A percentile compares a stretch with the other conserved stretches of the same genome.
These are phyloP conservation scores for Gonatopus flavifemur DNA, from an alignment of 1,140 invertebrate genomes.

Conservation along the genomic window DNA sequence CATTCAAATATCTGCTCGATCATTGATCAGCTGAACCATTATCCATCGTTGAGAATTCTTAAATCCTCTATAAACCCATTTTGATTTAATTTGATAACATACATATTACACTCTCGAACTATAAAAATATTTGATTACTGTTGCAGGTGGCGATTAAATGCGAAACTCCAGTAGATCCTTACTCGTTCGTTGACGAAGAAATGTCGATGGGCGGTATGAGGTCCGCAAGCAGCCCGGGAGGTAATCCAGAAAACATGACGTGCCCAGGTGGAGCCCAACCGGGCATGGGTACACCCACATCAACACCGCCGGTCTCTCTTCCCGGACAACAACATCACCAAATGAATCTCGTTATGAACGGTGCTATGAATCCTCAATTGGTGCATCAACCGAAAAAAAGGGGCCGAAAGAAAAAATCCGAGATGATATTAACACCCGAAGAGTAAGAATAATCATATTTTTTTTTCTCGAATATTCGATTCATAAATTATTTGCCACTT, in stretches of 20 bases:
- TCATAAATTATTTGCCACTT: no score
- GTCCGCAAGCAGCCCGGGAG: conserved; percentile 50
- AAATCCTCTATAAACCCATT: no score
- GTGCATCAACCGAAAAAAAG: conserved; percentile 76
- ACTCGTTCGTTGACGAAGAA: conserved; percentile 80
- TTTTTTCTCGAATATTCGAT: no score
- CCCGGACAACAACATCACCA: conserved; percentile 44
- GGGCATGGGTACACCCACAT: conserved; percentile 44
- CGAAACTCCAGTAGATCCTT: conserved; percentile 71
- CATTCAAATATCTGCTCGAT: no score
- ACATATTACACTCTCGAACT: no score
- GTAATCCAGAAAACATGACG: conserved; percentile 45
- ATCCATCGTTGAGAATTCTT: no score
- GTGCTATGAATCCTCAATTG: conserved; percentile 59
- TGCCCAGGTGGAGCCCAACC: conserved; percentile 44
- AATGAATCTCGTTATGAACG: conserved; percentile 54
- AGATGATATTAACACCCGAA: conserved; percentile 59
- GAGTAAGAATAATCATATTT: conserved; percentile 55
- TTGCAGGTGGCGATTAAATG: conserved; percentile 62
- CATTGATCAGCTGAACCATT: no score
- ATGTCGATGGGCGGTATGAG: conserved; percentile 54
- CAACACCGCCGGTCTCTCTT: conserved; percentile 44
- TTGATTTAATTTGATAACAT: no score
- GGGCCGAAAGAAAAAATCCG: conserved; percentile 76
- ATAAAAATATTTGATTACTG: no score